Base-by-base conservation (phyloP, 2,113 vertebrate genomes). In the Australoheros scitulus region DNA sequence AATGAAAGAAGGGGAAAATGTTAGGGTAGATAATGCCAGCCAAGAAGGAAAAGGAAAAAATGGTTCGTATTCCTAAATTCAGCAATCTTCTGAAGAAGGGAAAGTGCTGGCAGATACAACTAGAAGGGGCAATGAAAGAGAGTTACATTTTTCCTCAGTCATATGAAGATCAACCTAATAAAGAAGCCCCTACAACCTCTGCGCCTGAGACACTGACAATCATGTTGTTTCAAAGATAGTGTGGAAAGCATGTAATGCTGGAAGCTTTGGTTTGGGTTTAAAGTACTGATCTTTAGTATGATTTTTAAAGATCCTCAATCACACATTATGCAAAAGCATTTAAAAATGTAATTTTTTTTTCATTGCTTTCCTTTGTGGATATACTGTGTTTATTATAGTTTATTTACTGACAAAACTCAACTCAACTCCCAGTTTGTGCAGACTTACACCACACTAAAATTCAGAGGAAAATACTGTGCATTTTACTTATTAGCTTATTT, bases 1-100 rank as follows among this genome's bases (percentile, higher is more conserved):
- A 82, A 68, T 70, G 63, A 61, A 85, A 76, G 84, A 78, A 81
- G 52, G 82, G 34, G 86, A 85, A 91, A 90, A 91, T 82, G 76
- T 91, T 88, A 84, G 78, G 50, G 61, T 59, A 47, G 82, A 76
- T 36, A 58, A 56, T 68, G 59, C 76, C 1, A 18, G 80, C 88
- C 82, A 91, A 88, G 82, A 75, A 34, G 13, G 36, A 82, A 55
- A 32, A 80, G 60, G 32, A 84, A 77, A 88, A 15, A 64, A 55
- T 65, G 74, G 75, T 76, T 85, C 56, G 55, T 87, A 75, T 76
- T 88, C 17, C 36, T 68, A 83, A 83, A 79, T 78, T 61, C 77
- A 79, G 50, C 29, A 65, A 24, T 76, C 36, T 78, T 79, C 29
- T 41, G 60, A 32, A 38, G 29, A 43, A 13, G 43, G 26, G 9